These are phyloP conservation scores for Datnioides undecimradiatus DNA, from an alignment of 2,113 vertebrate genomes.

Conservation along the genomic window DNA sequence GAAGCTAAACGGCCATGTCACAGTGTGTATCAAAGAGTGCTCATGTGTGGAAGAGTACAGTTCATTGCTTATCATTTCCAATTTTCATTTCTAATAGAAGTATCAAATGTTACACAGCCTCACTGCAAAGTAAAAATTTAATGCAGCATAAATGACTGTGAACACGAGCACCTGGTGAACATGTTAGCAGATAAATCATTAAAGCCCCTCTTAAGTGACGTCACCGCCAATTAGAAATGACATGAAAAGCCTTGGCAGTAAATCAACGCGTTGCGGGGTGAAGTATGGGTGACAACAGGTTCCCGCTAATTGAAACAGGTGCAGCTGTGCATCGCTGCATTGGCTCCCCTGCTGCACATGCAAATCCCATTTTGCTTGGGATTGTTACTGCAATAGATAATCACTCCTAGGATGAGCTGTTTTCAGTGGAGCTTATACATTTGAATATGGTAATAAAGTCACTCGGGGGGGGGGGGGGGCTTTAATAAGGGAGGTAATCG, in stretches of 20 bases:
- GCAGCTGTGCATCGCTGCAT: conserved; percentile 39
- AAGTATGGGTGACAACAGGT: conserved; percentile 45
- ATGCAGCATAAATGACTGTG: background rate
- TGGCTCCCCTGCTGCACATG: conserved; percentile 51
- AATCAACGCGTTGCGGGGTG: conserved; percentile 33
- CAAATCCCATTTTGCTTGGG: conserved; percentile 58
- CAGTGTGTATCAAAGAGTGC: no score
- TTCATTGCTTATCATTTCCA: background rate
- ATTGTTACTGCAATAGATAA: conserved; percentile 59
- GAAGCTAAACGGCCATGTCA: no score
- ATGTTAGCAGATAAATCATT: conserved; percentile 5
- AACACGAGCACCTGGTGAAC: background rate
- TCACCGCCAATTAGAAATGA: conserved; percentile 13
- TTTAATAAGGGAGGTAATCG: conserved; percentile 63
- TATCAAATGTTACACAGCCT: background rate
- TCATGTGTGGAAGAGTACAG: no score
- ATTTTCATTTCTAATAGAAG: background rate
- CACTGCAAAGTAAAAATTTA: background rate
- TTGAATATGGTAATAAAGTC: conserved; percentile 64
- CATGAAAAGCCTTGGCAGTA: conserved; percentile 11
- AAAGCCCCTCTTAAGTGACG: conserved; percentile 3
- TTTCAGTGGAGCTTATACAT: conserved; percentile 28
- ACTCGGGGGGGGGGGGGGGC: conserved; percentile 42
- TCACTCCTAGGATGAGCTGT: conserved; percentile 57
- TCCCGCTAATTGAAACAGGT: conserved; percentile 63